Base-by-base conservation (phyloP, 2,888 invertebrate species). In the Marasmarcha lunaedactyla region DNA sequence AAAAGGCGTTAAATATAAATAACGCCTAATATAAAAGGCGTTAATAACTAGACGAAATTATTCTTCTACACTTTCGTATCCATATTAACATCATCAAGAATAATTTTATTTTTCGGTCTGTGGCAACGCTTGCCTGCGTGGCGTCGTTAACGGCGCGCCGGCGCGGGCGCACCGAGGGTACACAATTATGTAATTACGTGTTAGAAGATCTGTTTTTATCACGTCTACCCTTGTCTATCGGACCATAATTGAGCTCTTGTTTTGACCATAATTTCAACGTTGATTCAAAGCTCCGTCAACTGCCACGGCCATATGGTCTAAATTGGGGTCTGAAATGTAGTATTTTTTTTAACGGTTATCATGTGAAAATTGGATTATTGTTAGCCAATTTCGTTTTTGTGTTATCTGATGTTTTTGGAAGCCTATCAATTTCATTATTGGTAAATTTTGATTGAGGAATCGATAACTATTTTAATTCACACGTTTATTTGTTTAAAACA, bases 201-300 rank as follows among this genome's bases (percentile, higher is more conserved):
- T 81, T 79, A 81, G 76, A 59, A 77, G 76, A 83, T 83, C 68
- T 81, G 83, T 81, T 83, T 81, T 83, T 83, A 83, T 78, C 83
- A 79, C 79, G 77, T 83, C 78, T 72, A 79, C 79, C 81, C 79
- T 74, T 76, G 78, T 81, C 81, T 81, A 81, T 78, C 59, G 62
- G 58, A 65, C 63, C 65, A 74, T 81, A 79, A 81, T 81, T 74
- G 73, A 73, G 57, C 71, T 71, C 74, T 77, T 72, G 73, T 77
- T 77, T 73, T 68, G 68, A 58, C 62, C 58, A 65, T 74, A 71
- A 76, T 73, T n/a, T 70, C 59, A 49, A 63, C 68, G 55, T 65
- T 55, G 63, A 76, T 64, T 68, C 51, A 46, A 44, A 51, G 51
- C 46, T 47, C 48, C 46, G 41, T 40, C 45, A 35, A 41, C 26